Evolutionary conservation across 2,113 vertebrate species (phyloP).

Genomic region (Oxyruncus cristatus): DNA sequence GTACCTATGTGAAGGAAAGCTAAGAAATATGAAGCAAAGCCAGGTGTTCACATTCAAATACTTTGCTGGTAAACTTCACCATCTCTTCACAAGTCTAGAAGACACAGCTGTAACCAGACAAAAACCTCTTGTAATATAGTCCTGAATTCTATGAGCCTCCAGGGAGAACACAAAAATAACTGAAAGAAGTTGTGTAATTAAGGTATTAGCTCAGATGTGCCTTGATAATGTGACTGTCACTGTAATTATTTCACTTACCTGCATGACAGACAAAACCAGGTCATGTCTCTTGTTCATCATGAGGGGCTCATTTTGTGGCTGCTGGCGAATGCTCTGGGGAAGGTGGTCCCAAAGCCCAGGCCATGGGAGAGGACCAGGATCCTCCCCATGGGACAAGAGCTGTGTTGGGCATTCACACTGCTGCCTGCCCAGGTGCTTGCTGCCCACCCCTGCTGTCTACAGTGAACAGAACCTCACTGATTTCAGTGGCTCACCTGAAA

Average conservation of each 20-base stretch:
- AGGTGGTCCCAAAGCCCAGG: neutral
- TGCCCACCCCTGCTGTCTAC: neutral
- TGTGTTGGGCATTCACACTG: fast-evolving
- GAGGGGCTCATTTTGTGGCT: neutral
- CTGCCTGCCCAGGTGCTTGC: neutral
- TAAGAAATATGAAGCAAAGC: neutral
- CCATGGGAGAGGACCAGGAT: neutral
- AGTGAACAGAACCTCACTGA: neutral
- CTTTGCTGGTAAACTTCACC: neutral
- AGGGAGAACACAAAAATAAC: neutral
- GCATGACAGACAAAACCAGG: neutral
- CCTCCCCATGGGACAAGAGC: fast-evolving
- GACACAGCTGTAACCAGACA: neutral
- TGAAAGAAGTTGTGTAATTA: neutral
- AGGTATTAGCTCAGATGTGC: neutral
- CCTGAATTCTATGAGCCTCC: neutral
- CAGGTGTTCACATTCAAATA: neutral
- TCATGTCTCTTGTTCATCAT: neutral
- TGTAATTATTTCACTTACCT: neutral
- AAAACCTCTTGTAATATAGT: fast-evolving
- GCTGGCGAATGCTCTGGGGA: fast-evolving
- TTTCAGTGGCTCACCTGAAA: neutral
- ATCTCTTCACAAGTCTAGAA: neutral
- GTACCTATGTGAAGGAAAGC: neutral
- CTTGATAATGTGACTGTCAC: neutral